Evolutionary conservation across 2,113 vertebrate species (phyloP).

Genomic region (Lycocorax pyrrhopterus): DNA sequence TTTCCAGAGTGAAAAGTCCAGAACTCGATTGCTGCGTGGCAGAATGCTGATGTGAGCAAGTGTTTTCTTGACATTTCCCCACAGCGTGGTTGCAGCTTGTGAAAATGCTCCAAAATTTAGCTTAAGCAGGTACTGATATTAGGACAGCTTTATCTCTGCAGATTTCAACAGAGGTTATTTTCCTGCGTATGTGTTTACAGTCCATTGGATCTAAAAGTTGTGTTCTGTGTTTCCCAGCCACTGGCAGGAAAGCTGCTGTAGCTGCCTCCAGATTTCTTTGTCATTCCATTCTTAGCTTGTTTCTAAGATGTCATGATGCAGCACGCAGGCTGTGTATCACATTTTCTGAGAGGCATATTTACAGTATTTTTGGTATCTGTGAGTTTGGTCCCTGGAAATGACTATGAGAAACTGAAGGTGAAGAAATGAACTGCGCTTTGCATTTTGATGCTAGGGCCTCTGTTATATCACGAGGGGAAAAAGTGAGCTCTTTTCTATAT

Average conservation of each 20-base stretch:
- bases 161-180: neutral
- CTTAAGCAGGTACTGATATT: neutral
- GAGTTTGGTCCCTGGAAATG: neutral
- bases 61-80: neutral
- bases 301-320: neutral
- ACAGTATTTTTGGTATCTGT: neutral
- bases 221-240: neutral
- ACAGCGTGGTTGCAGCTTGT: neutral
- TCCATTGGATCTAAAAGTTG: neutral
- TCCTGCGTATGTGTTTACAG: accelerated
- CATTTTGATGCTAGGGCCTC: neutral
- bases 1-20: neutral
- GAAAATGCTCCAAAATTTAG: neutral
- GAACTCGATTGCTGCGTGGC: neutral
- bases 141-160: neutral
- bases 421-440: neutral
- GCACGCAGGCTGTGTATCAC: neutral
- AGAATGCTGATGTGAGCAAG: neutral
- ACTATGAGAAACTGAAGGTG: neutral
- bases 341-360: neutral
- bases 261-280: neutral
- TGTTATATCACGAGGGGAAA: neutral
- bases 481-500: neutral
- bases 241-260: neutral
- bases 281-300: neutral